A percentile compares a stretch with the other conserved stretches of the same genome.
These are phyloP conservation scores for Pteronotus mesoamericanus DNA, from an alignment of 2,797 vertebrate species.

Conservation along the genomic window DNA sequence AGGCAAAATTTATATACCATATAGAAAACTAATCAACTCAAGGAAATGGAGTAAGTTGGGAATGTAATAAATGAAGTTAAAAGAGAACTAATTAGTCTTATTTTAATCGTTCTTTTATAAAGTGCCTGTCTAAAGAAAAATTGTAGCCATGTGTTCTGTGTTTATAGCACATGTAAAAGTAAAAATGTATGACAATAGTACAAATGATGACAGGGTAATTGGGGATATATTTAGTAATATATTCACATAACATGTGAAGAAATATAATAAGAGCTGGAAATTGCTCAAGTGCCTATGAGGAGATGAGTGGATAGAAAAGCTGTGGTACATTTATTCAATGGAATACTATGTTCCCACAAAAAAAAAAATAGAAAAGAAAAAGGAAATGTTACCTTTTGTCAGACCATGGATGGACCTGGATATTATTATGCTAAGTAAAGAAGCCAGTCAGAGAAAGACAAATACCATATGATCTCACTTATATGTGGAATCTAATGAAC, in stretches of 20 bases:
- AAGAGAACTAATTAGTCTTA: neutral
- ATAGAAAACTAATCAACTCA: neutral
- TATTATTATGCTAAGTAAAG: neutral
- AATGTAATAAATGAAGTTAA: neutral
- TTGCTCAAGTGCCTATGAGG: neutral
- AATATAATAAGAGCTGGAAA: neutral
- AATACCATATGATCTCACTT: neutral
- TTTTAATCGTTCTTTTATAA: neutral
- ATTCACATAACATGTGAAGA: neutral
- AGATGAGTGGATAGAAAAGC: neutral
- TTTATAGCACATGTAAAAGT: neutral
- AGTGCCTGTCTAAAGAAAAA: neutral
- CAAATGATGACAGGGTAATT: neutral
- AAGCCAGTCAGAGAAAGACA: neutral
- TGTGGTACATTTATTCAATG: neutral
- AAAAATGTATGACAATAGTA: neutral
- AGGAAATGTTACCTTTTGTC: neutral
- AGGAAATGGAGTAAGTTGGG: neutral
- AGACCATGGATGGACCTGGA: neutral
- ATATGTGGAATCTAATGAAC: neutral
- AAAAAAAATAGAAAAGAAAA: too few relatives aligned
- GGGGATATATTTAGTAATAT: neutral
- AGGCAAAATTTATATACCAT: neutral
- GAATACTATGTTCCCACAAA: neutral
- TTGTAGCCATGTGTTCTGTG: neutral